A percentile compares a stretch with the other conserved stretches of the same genome.
phyloP scores from a whole-genome alignment of 2,113 vertebrate species.

The Sula dactylatra region DNA sequence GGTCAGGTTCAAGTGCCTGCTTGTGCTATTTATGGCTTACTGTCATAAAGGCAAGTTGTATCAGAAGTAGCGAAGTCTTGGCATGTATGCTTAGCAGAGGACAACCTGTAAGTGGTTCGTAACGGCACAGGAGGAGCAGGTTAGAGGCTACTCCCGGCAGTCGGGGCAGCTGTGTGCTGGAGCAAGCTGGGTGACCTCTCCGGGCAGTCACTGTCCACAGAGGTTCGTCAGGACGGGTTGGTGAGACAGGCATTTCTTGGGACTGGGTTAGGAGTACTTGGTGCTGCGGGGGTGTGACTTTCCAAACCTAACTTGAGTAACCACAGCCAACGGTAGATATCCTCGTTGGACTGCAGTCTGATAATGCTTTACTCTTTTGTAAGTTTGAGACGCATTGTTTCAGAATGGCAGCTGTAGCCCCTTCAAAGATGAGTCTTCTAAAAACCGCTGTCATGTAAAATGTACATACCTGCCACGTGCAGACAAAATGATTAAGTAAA shows the following conservation, averaged over 20 bases:
- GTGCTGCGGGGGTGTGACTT: neutral
- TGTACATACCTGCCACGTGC: neutral
- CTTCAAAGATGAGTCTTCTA: neutral
- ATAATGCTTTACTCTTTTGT: neutral
- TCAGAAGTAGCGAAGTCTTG: neutral
- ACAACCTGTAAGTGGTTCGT: neutral
- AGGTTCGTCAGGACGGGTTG: neutral
- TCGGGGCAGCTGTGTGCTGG: neutral
- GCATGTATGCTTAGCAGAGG: neutral
- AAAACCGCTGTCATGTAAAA: neutral
- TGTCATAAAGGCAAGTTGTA: neutral
- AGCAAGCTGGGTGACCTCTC: neutral
- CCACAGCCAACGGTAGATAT: too few relatives aligned
- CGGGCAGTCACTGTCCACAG: too few relatives aligned
- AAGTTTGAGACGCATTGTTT: accelerated
- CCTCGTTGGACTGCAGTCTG: neutral
- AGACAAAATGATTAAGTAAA: neutral
- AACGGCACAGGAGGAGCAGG: neutral
- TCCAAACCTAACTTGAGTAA: neutral
- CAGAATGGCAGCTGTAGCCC: neutral
- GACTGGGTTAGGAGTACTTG: neutral
- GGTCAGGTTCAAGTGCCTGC: neutral
- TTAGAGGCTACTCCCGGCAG: accelerated
- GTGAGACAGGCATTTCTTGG: accelerated
- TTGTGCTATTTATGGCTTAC: neutral